Conservation (phyloP, 2,888 invertebrate genomes). For the Drosophila bunnanda region DNA sequence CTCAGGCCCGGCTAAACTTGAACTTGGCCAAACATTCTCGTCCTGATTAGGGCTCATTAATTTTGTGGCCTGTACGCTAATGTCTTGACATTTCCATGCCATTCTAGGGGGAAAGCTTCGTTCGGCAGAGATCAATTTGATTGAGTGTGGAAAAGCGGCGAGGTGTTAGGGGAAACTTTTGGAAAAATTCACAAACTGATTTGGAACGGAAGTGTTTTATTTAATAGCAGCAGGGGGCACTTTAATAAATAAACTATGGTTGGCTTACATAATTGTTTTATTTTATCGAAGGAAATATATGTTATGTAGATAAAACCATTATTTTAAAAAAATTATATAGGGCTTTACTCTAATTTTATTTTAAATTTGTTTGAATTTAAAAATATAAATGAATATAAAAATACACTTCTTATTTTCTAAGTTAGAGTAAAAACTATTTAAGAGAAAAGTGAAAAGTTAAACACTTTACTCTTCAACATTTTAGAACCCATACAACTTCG, state of each 20-base stretch:
- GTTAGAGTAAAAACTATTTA: neutral
- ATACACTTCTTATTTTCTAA: too few species aligned
- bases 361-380: too few species aligned
- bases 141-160: constrained; percentile 2
- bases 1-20: constrained; percentile 46
- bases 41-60: constrained; percentile 73
- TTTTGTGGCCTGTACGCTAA: constrained; percentile 51
- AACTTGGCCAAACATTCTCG: constrained; percentile 52
- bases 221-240: neutral
- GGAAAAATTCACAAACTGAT: neutral
- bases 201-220: neutral
- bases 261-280: too few species aligned
- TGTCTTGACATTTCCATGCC: constrained; percentile 46
- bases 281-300: neutral
- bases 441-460: neutral
- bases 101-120: neutral
- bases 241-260: too few species aligned
- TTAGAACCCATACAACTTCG: neutral
- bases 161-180: neutral
- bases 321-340: too few species aligned
- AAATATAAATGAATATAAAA: too few species aligned
- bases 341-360: too few species aligned
- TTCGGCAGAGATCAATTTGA: constrained; percentile 5
- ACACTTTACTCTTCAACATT: neutral
- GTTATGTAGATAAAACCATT: too few species aligned